Conservation (phyloP, 2,888 invertebrate genomes). For the Ennomos fuscantarius region DNA sequence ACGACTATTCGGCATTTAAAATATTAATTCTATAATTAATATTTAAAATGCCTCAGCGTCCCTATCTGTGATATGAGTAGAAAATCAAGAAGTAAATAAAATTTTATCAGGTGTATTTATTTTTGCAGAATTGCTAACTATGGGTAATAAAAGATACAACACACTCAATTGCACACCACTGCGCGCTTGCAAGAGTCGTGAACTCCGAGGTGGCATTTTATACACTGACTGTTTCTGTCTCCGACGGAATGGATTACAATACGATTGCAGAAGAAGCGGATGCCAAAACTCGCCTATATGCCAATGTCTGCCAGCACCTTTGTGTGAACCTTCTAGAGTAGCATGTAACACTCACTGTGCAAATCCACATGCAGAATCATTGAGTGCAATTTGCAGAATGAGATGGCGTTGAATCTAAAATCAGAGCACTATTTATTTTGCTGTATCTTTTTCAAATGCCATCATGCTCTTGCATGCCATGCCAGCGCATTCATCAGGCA, state of each 20-base stretch:
- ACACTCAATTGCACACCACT: constrained; percentile 31
- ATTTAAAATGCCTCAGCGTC: no score
- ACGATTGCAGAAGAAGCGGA: constrained; percentile 80
- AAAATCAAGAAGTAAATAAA: not conserved
- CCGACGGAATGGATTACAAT: constrained; percentile 84
- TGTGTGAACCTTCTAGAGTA: constrained; percentile 63
- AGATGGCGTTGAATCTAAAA: constrained; percentile 31
- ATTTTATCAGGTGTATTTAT: not conserved
- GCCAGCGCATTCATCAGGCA: not conserved
- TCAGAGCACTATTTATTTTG: no score
- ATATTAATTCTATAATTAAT: no score
- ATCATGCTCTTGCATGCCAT: no score
- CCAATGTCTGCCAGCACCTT: constrained; percentile 60
- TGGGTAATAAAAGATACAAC: constrained; percentile 9
- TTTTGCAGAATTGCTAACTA: constrained; percentile 6
- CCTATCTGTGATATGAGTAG: not conserved
- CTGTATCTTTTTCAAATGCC: no score
- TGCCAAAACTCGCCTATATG: constrained; percentile 75
- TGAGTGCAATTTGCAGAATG: constrained; percentile 62
- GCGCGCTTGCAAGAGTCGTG: constrained; percentile 66
- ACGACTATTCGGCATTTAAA: no score
- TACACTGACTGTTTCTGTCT: constrained; percentile 83
- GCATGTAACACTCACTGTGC: constrained; percentile 63
- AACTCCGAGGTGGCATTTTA: constrained; percentile 79
- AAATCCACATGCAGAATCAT: constrained; percentile 72